phyloP scores from a whole-genome alignment of 1,140 invertebrate genomes.

The Drosophila erecta region DNA sequence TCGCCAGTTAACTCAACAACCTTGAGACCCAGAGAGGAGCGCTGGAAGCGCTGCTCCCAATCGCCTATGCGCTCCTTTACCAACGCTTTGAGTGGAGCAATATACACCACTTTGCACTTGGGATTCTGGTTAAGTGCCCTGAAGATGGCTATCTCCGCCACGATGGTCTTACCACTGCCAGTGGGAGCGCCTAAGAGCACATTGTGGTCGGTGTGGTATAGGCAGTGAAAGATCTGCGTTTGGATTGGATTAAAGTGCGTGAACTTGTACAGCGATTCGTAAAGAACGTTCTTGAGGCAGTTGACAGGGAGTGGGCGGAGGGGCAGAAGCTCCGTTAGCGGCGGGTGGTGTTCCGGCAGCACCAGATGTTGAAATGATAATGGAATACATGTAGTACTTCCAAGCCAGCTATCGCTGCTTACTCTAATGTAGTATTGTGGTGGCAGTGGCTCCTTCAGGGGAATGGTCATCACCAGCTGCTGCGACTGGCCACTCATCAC shows the following conservation, averaged over 20 bases:
- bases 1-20: conserved; percentile 99
- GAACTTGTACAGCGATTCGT: conserved; percentile 95
- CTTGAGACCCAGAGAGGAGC: conserved; percentile 90
- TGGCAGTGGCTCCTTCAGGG: conserved; percentile 95
- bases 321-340: conserved; percentile 96
- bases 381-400: conserved; percentile 90
- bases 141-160: conserved; percentile 99
- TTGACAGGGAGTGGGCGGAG: conserved; percentile 95
- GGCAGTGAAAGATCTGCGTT: conserved; percentile 98
- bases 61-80: conserved; percentile 98
- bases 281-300: conserved; percentile 91
- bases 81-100: conserved; percentile 98
- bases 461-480: conserved; percentile 97
- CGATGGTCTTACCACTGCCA: conserved; percentile 99
- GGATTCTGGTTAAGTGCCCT: conserved; percentile 94
- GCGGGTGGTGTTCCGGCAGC: conserved; percentile 95
- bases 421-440: conserved; percentile 96
- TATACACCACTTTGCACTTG: conserved; percentile 97
- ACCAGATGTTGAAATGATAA: conserved; percentile 96
- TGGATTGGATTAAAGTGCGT: conserved; percentile 99
- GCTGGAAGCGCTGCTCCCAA: conserved; percentile 96
- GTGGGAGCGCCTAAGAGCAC: conserved; percentile 98
- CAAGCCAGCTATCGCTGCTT: conserved; percentile 96
- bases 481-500: conserved; percentile 90
- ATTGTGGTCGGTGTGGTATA: conserved; percentile 98